These are phyloP conservation scores for Philereme vetulata DNA, from an alignment of 2,888 invertebrate species.

Conservation along the genomic window DNA sequence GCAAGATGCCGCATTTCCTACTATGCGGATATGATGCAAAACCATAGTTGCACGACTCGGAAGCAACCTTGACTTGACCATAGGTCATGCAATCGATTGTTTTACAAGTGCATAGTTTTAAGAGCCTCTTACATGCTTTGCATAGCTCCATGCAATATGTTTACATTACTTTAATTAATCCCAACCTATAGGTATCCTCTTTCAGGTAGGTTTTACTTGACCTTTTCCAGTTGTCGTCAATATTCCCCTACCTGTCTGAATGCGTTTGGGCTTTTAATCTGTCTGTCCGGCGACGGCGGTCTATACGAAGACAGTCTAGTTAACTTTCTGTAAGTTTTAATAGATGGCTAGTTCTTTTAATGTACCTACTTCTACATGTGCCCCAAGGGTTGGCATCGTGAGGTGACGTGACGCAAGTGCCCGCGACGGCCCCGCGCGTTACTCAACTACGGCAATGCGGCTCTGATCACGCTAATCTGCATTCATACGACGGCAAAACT, in stretches of 20 bases:
- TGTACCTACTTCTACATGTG: background rate
- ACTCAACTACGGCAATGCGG: conserved; percentile 70
- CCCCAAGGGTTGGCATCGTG: conserved; percentile 29
- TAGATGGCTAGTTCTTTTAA: too few relatives aligned
- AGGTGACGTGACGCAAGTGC: conserved; percentile 48
- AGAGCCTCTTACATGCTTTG: conserved; percentile 36
- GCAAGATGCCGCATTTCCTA: conserved; percentile 22
- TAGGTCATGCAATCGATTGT: conserved; percentile 52
- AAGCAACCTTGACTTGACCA: conserved; percentile 43
- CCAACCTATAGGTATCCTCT: too few relatives aligned
- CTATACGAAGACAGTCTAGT: too few relatives aligned
- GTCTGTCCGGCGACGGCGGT: too few relatives aligned
- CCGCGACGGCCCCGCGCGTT: conserved; percentile 52
- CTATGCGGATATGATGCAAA: conserved; percentile 28
- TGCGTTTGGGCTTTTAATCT: too few relatives aligned
- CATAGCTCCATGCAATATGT: too few relatives aligned
- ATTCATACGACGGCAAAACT: conserved; percentile 45
- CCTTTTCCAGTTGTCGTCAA: too few relatives aligned
- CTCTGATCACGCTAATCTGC: conserved; percentile 65
- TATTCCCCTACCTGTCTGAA: too few relatives aligned
- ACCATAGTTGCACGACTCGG: conserved; percentile 32
- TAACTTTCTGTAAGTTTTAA: too few relatives aligned
- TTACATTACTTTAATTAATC: too few relatives aligned
- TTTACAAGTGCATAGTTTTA: conserved; percentile 54
- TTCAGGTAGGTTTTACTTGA: too few relatives aligned